Conservation (phyloP, 2,113 vertebrate genomes). For the Myotis lucifugus region DNA sequence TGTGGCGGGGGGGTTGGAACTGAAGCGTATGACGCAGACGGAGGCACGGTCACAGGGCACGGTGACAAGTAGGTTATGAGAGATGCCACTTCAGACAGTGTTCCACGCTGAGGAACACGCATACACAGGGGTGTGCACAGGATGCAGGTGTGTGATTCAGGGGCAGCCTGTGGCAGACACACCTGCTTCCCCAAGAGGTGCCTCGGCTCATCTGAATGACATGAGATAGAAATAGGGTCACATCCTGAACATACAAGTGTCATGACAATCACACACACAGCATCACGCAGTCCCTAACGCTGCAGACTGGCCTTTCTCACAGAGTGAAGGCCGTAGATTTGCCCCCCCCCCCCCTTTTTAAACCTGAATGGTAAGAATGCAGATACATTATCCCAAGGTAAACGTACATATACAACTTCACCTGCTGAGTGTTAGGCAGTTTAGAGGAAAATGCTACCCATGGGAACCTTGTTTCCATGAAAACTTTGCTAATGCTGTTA, state of each 20-base stretch:
- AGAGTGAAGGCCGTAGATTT: background rate
- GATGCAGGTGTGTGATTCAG: background rate
- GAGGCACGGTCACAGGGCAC: background rate
- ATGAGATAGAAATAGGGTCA: background rate
- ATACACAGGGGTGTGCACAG: background rate
- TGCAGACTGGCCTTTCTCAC: background rate
- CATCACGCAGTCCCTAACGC: background rate
- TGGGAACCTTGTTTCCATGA: background rate
- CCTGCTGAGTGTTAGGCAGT: background rate
- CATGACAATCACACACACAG: background rate
- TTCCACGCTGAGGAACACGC: background rate
- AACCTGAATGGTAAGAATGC: background rate
- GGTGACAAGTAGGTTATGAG: background rate
- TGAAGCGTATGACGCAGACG: background rate
- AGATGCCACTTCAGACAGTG: background rate
- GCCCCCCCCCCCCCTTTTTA: background rate
- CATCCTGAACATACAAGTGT: background rate
- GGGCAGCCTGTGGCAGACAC: slow-evolving; percentile 8
- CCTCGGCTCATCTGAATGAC: background rate
- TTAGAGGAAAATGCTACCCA: background rate
- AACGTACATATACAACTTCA: background rate
- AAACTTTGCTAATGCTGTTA: background rate
- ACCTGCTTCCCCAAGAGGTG: background rate
- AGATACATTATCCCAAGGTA: background rate
- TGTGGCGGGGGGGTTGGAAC: too few species aligned